Conservation (phyloP, 2,888 invertebrate species). For the Ormyrus rosae region DNA sequence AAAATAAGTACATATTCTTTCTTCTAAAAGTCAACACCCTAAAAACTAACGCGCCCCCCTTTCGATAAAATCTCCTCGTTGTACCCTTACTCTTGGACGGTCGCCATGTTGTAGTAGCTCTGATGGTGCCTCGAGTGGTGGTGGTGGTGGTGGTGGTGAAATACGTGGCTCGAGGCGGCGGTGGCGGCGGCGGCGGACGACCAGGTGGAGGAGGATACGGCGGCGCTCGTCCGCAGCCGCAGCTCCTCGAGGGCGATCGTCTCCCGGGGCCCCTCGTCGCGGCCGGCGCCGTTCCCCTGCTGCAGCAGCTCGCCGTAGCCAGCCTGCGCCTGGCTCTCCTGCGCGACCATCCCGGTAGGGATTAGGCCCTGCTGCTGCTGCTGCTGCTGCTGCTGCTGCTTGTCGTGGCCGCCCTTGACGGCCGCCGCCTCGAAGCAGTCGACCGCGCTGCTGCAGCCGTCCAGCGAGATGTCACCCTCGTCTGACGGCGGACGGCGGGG, state of each 20-base stretch:
- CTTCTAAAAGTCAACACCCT: too few species aligned
- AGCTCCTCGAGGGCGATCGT: constrained; percentile 70
- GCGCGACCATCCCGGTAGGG: constrained; percentile 54
- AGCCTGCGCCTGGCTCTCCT: constrained; percentile 53
- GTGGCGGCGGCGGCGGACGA: constrained; percentile 35
- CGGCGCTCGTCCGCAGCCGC: constrained; percentile 62
- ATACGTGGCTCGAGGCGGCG: constrained; percentile 18
- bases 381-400: constrained; percentile 29
- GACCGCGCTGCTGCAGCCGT: constrained; percentile 24
- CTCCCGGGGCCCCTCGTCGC: constrained; percentile 65
- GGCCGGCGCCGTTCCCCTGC: constrained; percentile 51
- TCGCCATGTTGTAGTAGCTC: constrained; percentile 68
- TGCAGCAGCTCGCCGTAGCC: constrained; percentile 49
- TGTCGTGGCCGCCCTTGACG: constrained; percentile 37
- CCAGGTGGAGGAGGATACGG: constrained; percentile 15
- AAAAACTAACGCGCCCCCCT: background rate
- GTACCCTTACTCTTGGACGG: constrained; percentile 69
- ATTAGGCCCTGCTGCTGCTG: constrained; percentile 39
- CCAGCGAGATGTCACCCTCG: constrained; percentile 60
- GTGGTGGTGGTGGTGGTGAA: constrained; percentile 51
- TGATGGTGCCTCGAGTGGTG: constrained; percentile 55
- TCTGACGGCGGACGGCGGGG: constrained; percentile 53
- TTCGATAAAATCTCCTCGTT: background rate
- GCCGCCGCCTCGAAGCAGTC: constrained; percentile 35
- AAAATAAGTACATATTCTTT: too few species aligned